A percentile compares a stretch with the other conserved stretches of the same genome.
These are phyloP conservation scores for Drosophila aldrichi DNA, from an alignment of 2,888 invertebrate genomes.

Conservation along the genomic window DNA sequence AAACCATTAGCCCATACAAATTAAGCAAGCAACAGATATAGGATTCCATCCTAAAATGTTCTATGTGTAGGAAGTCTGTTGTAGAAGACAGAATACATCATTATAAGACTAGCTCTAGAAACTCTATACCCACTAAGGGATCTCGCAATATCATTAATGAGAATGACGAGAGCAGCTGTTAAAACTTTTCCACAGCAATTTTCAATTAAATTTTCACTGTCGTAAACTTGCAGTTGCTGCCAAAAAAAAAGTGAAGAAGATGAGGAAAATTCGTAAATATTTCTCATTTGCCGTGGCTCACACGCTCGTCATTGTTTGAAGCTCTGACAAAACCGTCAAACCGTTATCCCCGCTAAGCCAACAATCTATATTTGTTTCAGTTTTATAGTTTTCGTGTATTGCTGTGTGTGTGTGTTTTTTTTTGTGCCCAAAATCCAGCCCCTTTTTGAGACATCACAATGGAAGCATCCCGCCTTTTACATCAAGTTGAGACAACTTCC, in stretches of 20 bases:
- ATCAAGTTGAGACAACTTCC: conserved; percentile 67
- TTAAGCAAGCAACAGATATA: too few relatives aligned
- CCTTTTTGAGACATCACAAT: conserved; percentile 57
- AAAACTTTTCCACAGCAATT: background rate
- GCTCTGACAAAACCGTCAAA: conserved; percentile 24
- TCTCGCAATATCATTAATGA: too few relatives aligned
- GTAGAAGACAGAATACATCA: background rate
- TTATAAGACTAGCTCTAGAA: background rate
- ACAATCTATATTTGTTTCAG: conserved; percentile 53
- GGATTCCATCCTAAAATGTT: background rate
- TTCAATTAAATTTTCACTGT: background rate
- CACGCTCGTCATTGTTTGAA: conserved; percentile 49
- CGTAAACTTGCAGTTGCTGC: conserved; percentile 12
- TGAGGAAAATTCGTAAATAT: conserved; percentile 22
- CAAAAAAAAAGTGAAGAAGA: background rate
- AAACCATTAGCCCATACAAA: background rate
- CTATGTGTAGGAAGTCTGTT: too few relatives aligned
- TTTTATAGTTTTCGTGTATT: conserved; percentile 31
- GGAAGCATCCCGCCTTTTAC: conserved; percentile 65
- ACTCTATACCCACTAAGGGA: too few relatives aligned
- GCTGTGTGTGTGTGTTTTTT: conserved; percentile 6
- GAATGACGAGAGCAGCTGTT: background rate
- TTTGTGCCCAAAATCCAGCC: conserved; percentile 36
- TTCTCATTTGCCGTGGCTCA: conserved; percentile 41
- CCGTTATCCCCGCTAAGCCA: conserved; percentile 59